Evolutionary conservation across 2,113 vertebrate species (phyloP).

Genomic region (Notothenia coriiceps): DNA sequence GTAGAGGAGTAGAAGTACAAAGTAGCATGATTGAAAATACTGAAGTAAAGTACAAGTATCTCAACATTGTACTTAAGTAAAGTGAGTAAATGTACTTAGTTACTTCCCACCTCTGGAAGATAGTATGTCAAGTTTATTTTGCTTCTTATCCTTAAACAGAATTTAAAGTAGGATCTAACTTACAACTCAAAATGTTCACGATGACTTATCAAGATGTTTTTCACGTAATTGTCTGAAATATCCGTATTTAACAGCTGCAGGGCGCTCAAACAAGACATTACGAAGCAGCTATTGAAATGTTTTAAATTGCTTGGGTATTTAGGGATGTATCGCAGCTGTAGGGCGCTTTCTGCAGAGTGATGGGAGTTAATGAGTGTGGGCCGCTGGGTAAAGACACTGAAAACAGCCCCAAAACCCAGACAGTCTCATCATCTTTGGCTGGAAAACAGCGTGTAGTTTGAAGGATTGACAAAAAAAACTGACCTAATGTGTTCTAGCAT

Average conservation of each 20-base stretch:
- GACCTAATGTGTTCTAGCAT: not conserved
- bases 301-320: not conserved
- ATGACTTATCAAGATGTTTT: not conserved
- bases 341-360: conserved; percentile 10
- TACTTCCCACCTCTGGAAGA: too few relatives aligned
- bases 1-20: too few relatives aligned
- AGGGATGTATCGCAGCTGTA: not conserved
- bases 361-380: not conserved
- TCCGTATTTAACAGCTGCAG: not conserved
- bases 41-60: too few relatives aligned
- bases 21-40: too few relatives aligned
- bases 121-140: too few relatives aligned
- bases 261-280: not conserved
- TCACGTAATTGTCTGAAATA: not conserved
- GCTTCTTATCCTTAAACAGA: too few relatives aligned
- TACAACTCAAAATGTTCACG: not conserved
- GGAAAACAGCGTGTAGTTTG: not conserved
- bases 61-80: too few relatives aligned
- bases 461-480: not conserved
- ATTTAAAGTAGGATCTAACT: too few relatives aligned
- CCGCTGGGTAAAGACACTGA: not conserved
- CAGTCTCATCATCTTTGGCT: not conserved
- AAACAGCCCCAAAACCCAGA: not conserved
- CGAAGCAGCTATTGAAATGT: not conserved
- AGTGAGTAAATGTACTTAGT: too few relatives aligned